phyloP scores from a whole-genome alignment of 2,797 vertebrate species.

The Acrossocheilus fasciatus region DNA sequence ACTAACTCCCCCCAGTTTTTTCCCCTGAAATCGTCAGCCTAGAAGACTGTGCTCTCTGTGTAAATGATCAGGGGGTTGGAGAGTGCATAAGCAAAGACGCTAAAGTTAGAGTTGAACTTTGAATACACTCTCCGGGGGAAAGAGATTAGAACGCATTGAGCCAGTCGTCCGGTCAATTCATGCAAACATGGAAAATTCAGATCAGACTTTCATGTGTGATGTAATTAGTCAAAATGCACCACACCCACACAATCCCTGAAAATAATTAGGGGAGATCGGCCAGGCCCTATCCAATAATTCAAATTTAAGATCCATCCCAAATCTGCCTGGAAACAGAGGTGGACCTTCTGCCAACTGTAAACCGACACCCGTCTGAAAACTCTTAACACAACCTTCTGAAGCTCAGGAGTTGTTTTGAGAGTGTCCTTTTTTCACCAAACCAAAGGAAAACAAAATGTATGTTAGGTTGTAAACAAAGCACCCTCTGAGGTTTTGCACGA shows the following conservation, averaged over 20 bases:
- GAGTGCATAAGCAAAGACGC: slow-evolving; percentile 5
- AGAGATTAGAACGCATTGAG: slow-evolving; percentile 10
- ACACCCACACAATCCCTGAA: not conserved
- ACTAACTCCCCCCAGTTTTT: not conserved
- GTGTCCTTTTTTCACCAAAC: not conserved
- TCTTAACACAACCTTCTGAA: not conserved
- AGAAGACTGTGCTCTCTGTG: slow-evolving; percentile 42
- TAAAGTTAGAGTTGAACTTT: slow-evolving; percentile 58
- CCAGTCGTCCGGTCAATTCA: not conserved
- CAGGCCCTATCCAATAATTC: not conserved
- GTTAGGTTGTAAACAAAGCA: not conserved
- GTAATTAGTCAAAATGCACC: not conserved
- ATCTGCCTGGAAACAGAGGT: slow-evolving; percentile 53
- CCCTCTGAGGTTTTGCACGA: not conserved
- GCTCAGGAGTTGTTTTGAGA: not conserved
- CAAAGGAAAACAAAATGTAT: not conserved
- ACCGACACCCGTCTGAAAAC: slow-evolving; percentile 31
- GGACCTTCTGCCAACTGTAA: slow-evolving; percentile 31
- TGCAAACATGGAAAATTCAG: slow-evolving; percentile 31
- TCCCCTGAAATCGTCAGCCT: slow-evolving; percentile 14
- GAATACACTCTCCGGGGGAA: slow-evolving; percentile 31
- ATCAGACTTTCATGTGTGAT: slow-evolving; percentile 5
- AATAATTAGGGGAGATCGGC: not conserved
- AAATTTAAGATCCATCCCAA: not conserved
- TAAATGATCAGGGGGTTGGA: slow-evolving; percentile 36